Evolutionary conservation across 1,140 invertebrate genomes (phyloP).

Genomic region (Cepaea nemoralis): DNA sequence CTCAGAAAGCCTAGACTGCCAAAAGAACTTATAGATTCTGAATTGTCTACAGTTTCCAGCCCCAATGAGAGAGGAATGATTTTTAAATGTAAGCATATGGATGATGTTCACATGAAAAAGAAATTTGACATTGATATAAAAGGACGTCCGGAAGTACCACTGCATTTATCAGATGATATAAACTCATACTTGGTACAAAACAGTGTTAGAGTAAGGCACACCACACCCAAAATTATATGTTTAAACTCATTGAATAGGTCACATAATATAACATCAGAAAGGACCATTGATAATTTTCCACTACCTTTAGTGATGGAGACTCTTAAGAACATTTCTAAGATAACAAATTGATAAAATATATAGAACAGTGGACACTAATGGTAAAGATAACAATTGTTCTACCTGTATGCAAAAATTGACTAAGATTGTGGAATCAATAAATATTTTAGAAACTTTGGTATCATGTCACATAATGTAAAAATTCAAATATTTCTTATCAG

Average conservation of each 20-base stretch:
- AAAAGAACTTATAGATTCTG: conserved; percentile 53
- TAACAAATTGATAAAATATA: conserved; percentile 53
- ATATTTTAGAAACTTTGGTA: too few relatives aligned
- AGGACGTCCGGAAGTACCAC: conserved; percentile 55
- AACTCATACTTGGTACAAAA: conserved; percentile 60
- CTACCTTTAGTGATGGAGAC: conserved; percentile 52
- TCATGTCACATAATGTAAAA: too few relatives aligned
- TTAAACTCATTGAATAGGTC: conserved; percentile 35
- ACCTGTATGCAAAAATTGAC: too few relatives aligned
- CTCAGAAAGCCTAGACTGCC: conserved; percentile 56
- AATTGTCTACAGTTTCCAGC: conserved; percentile 51
- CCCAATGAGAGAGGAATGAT: conserved; percentile 61
- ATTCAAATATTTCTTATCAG: too few relatives aligned
- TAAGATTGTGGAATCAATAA: too few relatives aligned
- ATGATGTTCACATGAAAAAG: conserved; percentile 64
- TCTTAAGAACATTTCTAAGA: conserved; percentile 53
- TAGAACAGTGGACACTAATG: too few relatives aligned
- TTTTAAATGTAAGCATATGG: conserved; percentile 66
- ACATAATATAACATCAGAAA: conserved; percentile 38
- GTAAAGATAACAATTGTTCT: too few relatives aligned
- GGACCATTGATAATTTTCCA: conserved; percentile 49
- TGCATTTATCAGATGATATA: conserved; percentile 66
- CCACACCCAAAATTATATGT: conserved; percentile 14
- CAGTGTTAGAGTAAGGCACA: conserved; percentile 35
- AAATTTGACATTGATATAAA: conserved; percentile 57